Conservation (phyloP, 92 coral and sea anemone genomes). For the Siderastrea radians region DNA sequence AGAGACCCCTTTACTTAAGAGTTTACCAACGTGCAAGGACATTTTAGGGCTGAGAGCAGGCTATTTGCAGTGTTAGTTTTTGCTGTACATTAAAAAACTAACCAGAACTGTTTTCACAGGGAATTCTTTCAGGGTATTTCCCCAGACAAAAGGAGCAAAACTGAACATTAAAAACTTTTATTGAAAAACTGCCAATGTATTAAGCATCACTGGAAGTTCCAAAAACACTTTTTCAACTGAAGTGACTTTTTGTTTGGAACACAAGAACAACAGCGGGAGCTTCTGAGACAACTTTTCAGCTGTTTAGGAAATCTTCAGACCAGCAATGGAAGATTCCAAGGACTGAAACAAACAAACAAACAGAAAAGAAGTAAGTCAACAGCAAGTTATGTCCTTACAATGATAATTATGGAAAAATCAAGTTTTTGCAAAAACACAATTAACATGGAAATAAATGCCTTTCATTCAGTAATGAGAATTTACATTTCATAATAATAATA, state of each 20-base stretch:
- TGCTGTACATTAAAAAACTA: no score
- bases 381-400: background rate
- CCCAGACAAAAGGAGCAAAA: background rate
- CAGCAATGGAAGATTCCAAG: constrained; percentile 91
- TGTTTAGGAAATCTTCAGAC: constrained; percentile 85
- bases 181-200: background rate
- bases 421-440: background rate
- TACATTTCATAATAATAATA: no score
- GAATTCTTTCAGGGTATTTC: background rate
- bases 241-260: background rate
- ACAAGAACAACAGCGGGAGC: background rate
- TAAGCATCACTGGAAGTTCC: background rate
- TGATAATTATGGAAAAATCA: no score
- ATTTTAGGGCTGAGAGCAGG: no score
- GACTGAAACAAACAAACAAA: constrained; percentile 55
- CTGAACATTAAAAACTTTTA: background rate
- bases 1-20: no score
- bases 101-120: background rate
- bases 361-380: background rate
- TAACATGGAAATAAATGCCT: background rate
- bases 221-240: background rate
- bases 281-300: background rate
- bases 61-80: no score
- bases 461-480: no score
- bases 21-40: no score